Base-by-base conservation (phyloP, 2,797 vertebrate species). In the Pteropus rufus region DNA sequence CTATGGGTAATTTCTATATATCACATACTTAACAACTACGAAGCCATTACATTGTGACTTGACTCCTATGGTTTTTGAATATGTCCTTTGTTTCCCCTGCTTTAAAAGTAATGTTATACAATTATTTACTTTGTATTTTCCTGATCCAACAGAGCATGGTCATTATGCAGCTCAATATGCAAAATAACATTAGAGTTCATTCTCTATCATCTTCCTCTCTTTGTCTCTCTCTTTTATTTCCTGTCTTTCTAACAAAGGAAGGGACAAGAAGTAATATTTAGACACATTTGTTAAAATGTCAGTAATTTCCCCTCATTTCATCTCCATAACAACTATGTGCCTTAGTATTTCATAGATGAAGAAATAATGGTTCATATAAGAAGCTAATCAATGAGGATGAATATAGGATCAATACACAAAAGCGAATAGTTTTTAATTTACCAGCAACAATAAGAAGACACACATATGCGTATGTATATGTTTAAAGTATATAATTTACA, bases 401-500 rank as follows among this genome's bases (percentile, higher is more conserved):
- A 70, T 84, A 44, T 9, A 70, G 54, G 69, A 86, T 77, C 67
- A 87, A 29, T 75, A 70, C 34, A 24, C 8, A 62, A 31, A 54
- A 70, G 80, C 31, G 77, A 65, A 73, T 70, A 54, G 19, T 65
- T 89, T 83, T 64, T 36, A 73, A 44, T n/a, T n/a, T 19, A 46
- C 12, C 39, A 46, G 44, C 12, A 79, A 54, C 31, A 92, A 36
- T 89, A 65, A 82, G n/a, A 86, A 94, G 7, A 75, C 15, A 54
- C 19, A 70, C 5, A 18, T 34, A 23, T 24, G 3, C 64, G 3
- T 84, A 5, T 82, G 29, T 56, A 10, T 58, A 7, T 83, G 44
- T 79, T 93, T 96, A 76, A 93, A 75, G 65, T 69, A 75, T n/a
- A 67, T 29, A 14, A 31, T 75, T 94, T 89, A 65, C 14, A 84